Base-by-base conservation (phyloP, 2,113 vertebrate genomes). In the Poicephalus meyeri region DNA sequence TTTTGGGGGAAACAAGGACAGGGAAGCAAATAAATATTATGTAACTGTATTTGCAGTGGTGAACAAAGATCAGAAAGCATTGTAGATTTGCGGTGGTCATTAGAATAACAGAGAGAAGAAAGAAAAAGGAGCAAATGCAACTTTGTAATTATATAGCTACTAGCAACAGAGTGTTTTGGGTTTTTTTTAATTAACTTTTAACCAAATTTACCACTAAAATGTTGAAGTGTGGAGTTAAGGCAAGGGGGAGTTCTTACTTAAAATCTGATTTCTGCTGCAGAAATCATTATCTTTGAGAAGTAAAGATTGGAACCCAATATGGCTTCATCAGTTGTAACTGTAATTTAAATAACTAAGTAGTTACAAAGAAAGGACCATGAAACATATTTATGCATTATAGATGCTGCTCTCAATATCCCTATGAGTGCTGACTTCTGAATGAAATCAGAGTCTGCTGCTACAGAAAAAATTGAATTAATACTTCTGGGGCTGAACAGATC, bases 401-500 rank as follows among this genome's bases (percentile, higher is more conserved):
- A 47, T 63, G 55, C 28, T 1, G 0, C 46, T 89, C 47, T 79
- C 77, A 26, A 7, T 77, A 28, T 47, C 29, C 19, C 23, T 26
- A 25, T 2, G 28, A 74, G n/a, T 47, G 19, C 25, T 91, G 85
- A 78, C 50, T 93, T 93, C 55, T 83, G 91, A 97, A 89, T 77
- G 88, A 94, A 96, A 96, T 88, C 80, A 90, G 39, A 56, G 41
- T 72, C 65, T 96, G 37, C 58, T 93, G 71, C 26, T 88, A 65
- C 11, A 37, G 77, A 89, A 91, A 42, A 76, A 91, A 82, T 78
- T 91, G 86, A 86, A 92, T 89, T 93, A 94, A 74, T 91, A 92
- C 74, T 97, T 96, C 65, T 96, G 81, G 88, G 49, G 71, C 61
- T 92, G 88, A 95, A 77, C 73, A 86, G 88, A 83, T 79, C 74